Evolutionary conservation across 2,113 vertebrate species (phyloP), one percentile per base, ranked within the genome.

Genomic region (Hylia prasina): DNA sequence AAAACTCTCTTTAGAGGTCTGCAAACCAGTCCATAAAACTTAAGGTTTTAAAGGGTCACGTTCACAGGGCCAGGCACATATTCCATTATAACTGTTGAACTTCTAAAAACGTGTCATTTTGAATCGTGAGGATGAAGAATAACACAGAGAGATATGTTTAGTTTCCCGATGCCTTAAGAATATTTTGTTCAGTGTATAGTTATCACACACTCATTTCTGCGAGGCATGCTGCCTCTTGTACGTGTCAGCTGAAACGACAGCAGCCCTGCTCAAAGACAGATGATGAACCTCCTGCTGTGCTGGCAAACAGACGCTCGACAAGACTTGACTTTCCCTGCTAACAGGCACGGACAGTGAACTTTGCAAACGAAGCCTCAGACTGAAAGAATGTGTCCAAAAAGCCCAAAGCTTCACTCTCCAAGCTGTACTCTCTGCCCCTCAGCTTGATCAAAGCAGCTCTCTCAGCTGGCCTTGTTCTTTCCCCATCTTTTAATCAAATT

Each of bases 321-420:
- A 73, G 97, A 97, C 82, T 96, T 97, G 97, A 97, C 97, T 98
- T 97, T 44, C 96, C 89, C 77, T 51, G 97, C 97, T 97, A 90
- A 97, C 93, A 94, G 97, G 96, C 97, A 97, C 5, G 75, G 90
- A 82, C 94, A 77, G 4, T 51, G 90, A 97, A 96, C 96, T 97
- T 87, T 69, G 85, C 82, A 95, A 94, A 93, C 7, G 66, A 95
- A 94, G 95, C 76, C 94, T 96, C 88, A 77, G 33, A 86, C 78
- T 80, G 60, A 70, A 82, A 42, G 84, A 42, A 90, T 27, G 92
- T 72, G 87, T 73, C 90, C 89, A 87, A 80, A 92, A 88, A 95
- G 95, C 91, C 95, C 97, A 93, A 54, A 94, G 91, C 80, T 80
- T 70, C 90, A 30, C 54, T 56, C 75, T 83, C 78, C 45, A 5